A percentile compares a stretch with the other conserved stretches of the same genome.
Evolutionary conservation across 2,888 invertebrate species (phyloP).

Genomic region (Chymomyza amoena): DNA sequence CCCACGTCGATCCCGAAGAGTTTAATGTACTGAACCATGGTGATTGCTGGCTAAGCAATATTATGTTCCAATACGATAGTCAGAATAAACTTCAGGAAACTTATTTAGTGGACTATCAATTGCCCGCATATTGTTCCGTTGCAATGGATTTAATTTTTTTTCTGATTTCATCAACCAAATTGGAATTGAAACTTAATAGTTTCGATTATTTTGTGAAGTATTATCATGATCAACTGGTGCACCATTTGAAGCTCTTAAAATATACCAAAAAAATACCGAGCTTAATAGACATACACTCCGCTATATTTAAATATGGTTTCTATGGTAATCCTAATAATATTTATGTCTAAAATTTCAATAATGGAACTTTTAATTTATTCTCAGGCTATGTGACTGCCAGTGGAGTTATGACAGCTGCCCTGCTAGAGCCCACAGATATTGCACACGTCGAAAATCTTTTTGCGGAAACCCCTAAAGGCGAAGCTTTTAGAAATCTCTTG

Average conservation of each 20-base stretch:
- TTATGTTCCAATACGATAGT: slow-evolving; percentile 68
- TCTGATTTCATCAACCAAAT: slow-evolving; percentile 62
- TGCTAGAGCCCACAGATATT: slow-evolving; percentile 29
- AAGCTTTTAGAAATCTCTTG: slow-evolving; percentile 22
- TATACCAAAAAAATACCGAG: slow-evolving; percentile 61
- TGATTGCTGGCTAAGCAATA: slow-evolving; percentile 73
- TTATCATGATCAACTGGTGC: slow-evolving; percentile 64
- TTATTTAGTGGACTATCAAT: slow-evolving; percentile 64
- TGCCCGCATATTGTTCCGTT: slow-evolving; percentile 55
- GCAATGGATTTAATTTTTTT: slow-evolving; percentile 65
- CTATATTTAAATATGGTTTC: slow-evolving; percentile 57
- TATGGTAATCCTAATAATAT: slow-evolving; percentile 42
- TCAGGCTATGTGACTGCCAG: slow-evolving; percentile 29
- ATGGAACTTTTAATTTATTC: neutral
- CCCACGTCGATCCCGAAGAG: slow-evolving; percentile 35
- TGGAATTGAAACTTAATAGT: slow-evolving; percentile 60
- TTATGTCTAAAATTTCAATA: neutral
- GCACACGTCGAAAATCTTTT: slow-evolving; percentile 43
- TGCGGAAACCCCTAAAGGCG: slow-evolving; percentile 25
- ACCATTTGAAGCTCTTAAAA: slow-evolving; percentile 60
- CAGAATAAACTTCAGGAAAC: slow-evolving; percentile 52
- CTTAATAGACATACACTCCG: slow-evolving; percentile 65
- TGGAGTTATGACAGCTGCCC: slow-evolving; percentile 33
- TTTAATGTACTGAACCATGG: slow-evolving; percentile 73
- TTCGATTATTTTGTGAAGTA: slow-evolving; percentile 71